Evolutionary conservation across 2,888 invertebrate genomes (phyloP).

Genomic region (Idaea straminata): DNA sequence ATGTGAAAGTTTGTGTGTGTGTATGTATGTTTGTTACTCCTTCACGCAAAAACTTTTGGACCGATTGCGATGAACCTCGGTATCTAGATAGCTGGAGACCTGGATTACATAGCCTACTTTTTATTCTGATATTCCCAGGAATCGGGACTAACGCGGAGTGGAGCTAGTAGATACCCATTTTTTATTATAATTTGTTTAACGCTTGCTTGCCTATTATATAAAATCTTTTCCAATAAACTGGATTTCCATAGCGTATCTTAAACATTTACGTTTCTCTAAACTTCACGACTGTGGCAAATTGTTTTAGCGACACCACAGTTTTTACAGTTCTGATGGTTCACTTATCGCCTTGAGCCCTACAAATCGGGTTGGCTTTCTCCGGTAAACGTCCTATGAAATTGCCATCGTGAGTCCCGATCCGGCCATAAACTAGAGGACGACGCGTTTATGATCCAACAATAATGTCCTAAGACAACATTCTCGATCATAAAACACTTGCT

Average conservation of each 20-base stretch:
- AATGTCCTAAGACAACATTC: conserved; percentile 53
- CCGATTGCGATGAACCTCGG: too few species aligned
- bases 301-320: conserved; percentile 50
- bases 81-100: too few species aligned
- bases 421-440: conserved; percentile 65
- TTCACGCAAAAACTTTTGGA: too few species aligned
- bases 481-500: background rate
- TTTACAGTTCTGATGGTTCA: conserved; percentile 44
- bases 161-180: too few species aligned
- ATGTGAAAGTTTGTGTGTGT: too few species aligned
- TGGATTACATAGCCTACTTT: too few species aligned
- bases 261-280: background rate
- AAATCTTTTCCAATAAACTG: too few species aligned
- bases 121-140: too few species aligned
- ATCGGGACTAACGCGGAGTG: too few species aligned
- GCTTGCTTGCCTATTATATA: too few species aligned
- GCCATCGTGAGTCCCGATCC: conserved; percentile 71
- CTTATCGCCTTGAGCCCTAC: conserved; percentile 59
- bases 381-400: conserved; percentile 72
- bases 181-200: too few species aligned
- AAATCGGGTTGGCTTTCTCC: conserved; percentile 58
- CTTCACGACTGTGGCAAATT: background rate
- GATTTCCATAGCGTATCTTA: background rate
- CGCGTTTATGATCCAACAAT: conserved; percentile 69
- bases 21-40: too few species aligned